These are phyloP conservation scores for Anguilla marmorata DNA, from an alignment of 2,797 vertebrate genomes.

Conservation along the genomic window DNA sequence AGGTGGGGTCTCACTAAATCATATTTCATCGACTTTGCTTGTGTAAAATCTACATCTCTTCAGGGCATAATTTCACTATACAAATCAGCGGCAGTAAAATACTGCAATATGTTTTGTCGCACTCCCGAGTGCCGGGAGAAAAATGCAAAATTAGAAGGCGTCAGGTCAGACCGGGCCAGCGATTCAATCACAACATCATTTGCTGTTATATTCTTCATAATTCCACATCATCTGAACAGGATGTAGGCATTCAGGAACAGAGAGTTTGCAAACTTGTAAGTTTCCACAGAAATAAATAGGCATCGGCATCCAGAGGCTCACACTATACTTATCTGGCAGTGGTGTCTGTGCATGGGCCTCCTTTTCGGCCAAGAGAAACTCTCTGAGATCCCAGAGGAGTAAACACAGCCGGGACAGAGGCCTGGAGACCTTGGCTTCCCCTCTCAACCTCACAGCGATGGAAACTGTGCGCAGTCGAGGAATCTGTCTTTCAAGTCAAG, in stretches of 20 bases:
- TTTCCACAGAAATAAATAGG: conserved; percentile 22
- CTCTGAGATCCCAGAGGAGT: neutral
- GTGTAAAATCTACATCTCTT: neutral
- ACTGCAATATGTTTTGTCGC: neutral
- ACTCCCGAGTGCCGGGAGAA: too few species aligned
- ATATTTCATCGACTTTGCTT: neutral
- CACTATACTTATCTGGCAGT: conserved; percentile 25
- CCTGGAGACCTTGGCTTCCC: neutral
- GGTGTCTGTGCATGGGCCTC: neutral
- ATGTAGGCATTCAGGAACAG: neutral
- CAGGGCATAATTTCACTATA: neutral
- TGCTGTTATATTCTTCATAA: neutral
- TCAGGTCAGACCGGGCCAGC: neutral
- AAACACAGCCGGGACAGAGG: conserved; percentile 4
- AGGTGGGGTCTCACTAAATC: neutral
- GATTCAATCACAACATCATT: neutral
- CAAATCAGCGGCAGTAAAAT: neutral
- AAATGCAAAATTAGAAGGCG: neutral
- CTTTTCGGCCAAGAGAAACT: conserved; percentile 12
- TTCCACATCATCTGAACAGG: neutral
- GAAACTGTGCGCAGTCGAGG: conserved; percentile 4
- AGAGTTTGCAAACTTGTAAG: conserved; percentile 3
- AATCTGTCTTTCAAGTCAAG: conserved; percentile 2
- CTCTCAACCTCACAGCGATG: neutral
- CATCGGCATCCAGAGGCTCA: neutral